Conservation (phyloP, 2,888 invertebrate genomes). For the Cheilosia variabilis region DNA sequence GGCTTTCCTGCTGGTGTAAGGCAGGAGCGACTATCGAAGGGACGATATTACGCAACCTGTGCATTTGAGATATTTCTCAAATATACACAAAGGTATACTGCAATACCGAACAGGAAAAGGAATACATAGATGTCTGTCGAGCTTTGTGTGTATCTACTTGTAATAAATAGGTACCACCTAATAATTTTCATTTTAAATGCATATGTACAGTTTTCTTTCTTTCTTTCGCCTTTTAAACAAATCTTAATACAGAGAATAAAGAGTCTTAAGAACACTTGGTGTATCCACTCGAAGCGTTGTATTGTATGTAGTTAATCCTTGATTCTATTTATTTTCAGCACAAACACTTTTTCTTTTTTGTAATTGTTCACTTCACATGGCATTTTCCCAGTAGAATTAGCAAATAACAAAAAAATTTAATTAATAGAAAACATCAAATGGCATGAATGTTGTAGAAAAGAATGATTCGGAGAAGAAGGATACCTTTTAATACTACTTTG, state of each 20-base stretch:
- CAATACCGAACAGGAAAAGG: conserved; percentile 65
- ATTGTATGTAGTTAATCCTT: conserved; percentile 59
- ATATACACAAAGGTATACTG: conserved; percentile 40
- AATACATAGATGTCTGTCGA: conserved; percentile 64
- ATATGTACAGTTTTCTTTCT: conserved; percentile 44
- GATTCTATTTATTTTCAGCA: conserved; percentile 50
- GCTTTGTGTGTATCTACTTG: conserved; percentile 74
- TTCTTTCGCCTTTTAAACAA: background rate
- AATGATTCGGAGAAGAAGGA: conserved; percentile 16
- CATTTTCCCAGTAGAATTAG: background rate
- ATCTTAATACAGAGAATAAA: conserved; percentile 22
- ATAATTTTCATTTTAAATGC: conserved; percentile 40
- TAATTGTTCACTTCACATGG: conserved; percentile 67
- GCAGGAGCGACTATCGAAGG: conserved; percentile 25
- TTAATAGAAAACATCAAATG: conserved; percentile 60
- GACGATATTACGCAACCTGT: conserved; percentile 72
- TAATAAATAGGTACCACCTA: conserved; percentile 70
- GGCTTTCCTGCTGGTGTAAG: background rate
- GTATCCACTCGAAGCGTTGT: conserved; percentile 48
- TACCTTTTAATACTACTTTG: conserved; percentile 75
- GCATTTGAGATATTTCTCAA: conserved; percentile 51
- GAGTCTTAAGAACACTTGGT: conserved; percentile 16
- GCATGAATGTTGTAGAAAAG: conserved; percentile 49
- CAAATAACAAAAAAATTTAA: conserved; percentile 8
- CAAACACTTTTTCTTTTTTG: conserved; percentile 26